A percentile compares a stretch with the other conserved stretches of the same genome.
phyloP scores from a whole-genome alignment of 2,113 vertebrate species.

The Labeo rohita region DNA sequence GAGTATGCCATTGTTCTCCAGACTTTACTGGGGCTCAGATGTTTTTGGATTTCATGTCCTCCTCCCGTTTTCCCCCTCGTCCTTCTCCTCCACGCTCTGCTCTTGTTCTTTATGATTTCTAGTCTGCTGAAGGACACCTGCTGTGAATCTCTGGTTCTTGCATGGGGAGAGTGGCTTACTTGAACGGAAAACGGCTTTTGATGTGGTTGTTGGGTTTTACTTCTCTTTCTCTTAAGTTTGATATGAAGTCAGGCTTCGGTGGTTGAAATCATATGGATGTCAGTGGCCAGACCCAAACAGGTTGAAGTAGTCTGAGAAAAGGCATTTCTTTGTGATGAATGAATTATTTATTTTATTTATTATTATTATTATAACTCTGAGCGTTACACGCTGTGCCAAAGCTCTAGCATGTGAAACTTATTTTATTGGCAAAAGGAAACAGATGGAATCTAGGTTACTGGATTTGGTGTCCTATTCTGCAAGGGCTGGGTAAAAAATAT shows the following conservation, averaged over 20 bases:
- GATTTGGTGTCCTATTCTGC: not conserved
- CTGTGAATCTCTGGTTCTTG: slow-evolving; percentile 70
- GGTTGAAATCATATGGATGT: not conserved
- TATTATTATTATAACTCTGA: not conserved
- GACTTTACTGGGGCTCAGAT: slow-evolving; percentile 67
- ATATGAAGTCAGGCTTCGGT: slow-evolving; percentile 1
- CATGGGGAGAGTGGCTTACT: slow-evolving; percentile 66
- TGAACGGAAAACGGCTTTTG: slow-evolving; percentile 69
- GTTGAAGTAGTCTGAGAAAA: not conserved
- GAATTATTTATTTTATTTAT: not conserved
- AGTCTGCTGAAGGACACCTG: slow-evolving; percentile 75
- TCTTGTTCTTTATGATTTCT: slow-evolving; percentile 53
- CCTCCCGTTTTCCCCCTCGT: slow-evolving; percentile 56
- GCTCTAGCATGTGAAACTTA: not conserved
- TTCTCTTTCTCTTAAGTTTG: slow-evolving; percentile 1
- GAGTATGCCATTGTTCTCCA: slow-evolving; percentile 70
- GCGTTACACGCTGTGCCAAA: not conserved
- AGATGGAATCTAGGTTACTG: not conserved
- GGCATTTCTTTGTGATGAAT: not conserved
- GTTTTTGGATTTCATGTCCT: slow-evolving; percentile 62
- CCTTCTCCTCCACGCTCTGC: not conserved
- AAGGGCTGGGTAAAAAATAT: too few species aligned
- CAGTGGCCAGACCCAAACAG: not conserved
- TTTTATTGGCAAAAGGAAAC: not conserved
- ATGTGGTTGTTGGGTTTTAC: slow-evolving; percentile 65